Evolutionary conservation across 2,113 vertebrate genomes (phyloP).

Genomic region (Callospermophilus lateralis): DNA sequence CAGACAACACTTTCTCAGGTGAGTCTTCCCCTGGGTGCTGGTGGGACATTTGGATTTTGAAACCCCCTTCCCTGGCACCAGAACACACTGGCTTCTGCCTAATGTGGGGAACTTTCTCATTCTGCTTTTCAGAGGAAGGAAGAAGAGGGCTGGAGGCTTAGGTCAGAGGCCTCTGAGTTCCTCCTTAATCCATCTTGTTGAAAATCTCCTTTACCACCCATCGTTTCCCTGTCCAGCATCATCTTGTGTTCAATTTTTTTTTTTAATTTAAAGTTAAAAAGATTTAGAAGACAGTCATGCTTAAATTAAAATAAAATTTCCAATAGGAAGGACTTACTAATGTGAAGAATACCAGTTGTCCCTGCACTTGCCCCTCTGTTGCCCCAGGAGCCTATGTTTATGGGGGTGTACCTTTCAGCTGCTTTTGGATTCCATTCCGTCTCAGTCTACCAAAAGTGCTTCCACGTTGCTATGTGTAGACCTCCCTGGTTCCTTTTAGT

Average conservation of each 20-base stretch:
- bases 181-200: not conserved
- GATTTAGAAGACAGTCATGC: not conserved
- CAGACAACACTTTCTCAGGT: conserved; percentile 99
- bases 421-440: not conserved
- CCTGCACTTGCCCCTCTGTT: not conserved
- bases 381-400: not conserved
- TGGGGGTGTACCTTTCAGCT: not conserved
- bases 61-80: not conserved
- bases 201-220: not conserved
- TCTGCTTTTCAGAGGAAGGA: not conserved
- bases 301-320: not conserved
- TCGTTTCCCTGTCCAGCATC: not conserved
- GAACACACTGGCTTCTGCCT: not conserved
- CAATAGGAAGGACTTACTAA: not conserved
- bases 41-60: not conserved
- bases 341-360: not conserved
- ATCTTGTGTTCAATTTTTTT: not conserved
- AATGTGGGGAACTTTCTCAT: not conserved
- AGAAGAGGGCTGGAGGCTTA: not conserved
- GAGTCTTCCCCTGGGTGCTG: conserved; percentile 74
- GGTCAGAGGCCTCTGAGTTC: not conserved
- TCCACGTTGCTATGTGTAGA: fast-evolving
- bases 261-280: not conserved
- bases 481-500: not conserved
- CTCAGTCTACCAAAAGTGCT: fast-evolving